Base-by-base conservation (phyloP, 2,888 invertebrate species). In the Acanthosepion lycidas region DNA sequence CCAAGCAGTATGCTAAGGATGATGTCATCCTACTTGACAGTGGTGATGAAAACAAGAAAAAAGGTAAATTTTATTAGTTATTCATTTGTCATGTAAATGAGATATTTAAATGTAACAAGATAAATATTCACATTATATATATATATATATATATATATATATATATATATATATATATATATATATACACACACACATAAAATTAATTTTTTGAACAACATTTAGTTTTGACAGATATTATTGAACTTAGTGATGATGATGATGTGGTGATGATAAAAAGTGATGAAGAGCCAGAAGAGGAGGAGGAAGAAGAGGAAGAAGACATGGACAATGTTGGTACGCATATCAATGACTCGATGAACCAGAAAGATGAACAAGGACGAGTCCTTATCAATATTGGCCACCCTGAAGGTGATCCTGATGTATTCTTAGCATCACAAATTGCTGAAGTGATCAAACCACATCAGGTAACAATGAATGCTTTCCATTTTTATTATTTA, bases 351-450 rank as follows among this genome's bases (percentile, higher is more conserved):
- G 99, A 99, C 97, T 98, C 98, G 15, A 98, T 99, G 97, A 99
- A 99, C 97, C 98, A 98, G 96, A 99, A 99, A 0, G 99, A 99
- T 97, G 98, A 98, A 95, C 98, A 98, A 97, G 99, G 99, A 0
- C 98, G 99, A 49, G 99, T 99, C 28, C 98, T 99, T 95, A 98
- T 99, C 94, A 99, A 99, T 97, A 98, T 99, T 51, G 99, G 99
- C 18, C 99, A 99, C 97, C 98, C 99, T 0, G 98, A 98, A 95
- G 98, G 98, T 94, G 99, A 99, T 97, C 98, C 98, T 33, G 99
- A 99, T 96, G 98, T 99, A 95, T 99, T 98, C 97, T 98, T 99
- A 95, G 99, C 99, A 0, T 99, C 99, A 0, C 99, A 98, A 95
- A 98, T 99, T 94, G 98, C 99, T 0, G 98, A 98, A 96, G 98